These are phyloP conservation scores for Neosilurus mollespiculum DNA, from an alignment of 2,797 vertebrate species.

Conservation along the genomic window DNA sequence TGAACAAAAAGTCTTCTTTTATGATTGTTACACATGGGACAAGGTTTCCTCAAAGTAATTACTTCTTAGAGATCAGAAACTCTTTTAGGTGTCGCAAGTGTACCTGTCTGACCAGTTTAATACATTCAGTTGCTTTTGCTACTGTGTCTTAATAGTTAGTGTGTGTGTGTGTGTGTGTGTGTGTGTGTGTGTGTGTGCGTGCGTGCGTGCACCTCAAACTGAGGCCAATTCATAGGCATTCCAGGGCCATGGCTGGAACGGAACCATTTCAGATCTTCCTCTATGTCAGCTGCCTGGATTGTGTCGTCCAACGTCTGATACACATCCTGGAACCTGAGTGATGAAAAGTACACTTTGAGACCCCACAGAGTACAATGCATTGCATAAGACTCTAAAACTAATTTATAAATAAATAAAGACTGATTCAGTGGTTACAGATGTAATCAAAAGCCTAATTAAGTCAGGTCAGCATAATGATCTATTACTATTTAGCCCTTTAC, in stretches of 20 bases:
- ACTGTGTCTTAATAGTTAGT: not conserved
- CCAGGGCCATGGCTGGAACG: constrained; percentile 88
- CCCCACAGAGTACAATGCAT: not conserved
- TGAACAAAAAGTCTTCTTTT: not conserved
- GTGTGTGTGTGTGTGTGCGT: not conserved
- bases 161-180: not conserved
- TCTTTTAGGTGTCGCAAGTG: not conserved
- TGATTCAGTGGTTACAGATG: not conserved
- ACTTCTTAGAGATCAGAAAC: not conserved
- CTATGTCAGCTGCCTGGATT: constrained; percentile 81
- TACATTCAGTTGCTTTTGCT: not conserved
- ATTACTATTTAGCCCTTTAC: not conserved
- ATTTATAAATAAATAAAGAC: not conserved
- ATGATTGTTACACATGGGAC: not conserved
- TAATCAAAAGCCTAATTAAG: no score
- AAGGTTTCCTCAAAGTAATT: not conserved
- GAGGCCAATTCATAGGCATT: constrained; percentile 99
- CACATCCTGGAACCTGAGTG: constrained; percentile 82
- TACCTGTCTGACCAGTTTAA: not conserved
- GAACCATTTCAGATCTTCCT: constrained; percentile 95
- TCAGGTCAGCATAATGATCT: not conserved
- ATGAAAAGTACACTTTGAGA: not conserved
- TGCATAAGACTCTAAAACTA: not conserved
- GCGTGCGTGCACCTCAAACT: constrained; percentile 86
- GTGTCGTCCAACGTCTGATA: constrained; percentile 90